phyloP scores from a whole-genome alignment of 2,113 vertebrate species.

The Anolis sagrei region DNA sequence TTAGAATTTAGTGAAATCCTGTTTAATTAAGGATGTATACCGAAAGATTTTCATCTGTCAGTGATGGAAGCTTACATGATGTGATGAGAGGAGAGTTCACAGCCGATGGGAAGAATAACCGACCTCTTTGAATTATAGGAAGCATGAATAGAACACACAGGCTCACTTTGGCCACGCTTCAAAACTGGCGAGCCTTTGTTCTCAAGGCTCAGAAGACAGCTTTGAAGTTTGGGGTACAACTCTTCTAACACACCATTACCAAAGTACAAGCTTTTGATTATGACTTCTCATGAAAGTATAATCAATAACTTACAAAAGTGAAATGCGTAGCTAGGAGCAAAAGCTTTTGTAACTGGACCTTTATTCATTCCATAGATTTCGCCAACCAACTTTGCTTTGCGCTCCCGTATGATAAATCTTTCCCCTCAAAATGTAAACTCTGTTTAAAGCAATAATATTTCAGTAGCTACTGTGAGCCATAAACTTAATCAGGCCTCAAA shows the following conservation, averaged over 20 bases:
- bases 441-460: constrained; percentile 68
- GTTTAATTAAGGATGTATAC: constrained; percentile 59
- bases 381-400: constrained; percentile 57
- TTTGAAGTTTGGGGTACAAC: constrained; percentile 88
- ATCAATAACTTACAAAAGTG: constrained; percentile 81
- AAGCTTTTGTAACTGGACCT: constrained; percentile 74
- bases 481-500: constrained; percentile 39
- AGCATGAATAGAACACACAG: constrained; percentile 79
- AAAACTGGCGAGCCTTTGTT: constrained; percentile 82
- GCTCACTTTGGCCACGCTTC: constrained; percentile 78
- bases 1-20: constrained; percentile 40
- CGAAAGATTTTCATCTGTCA: constrained; percentile 64
- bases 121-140: constrained; percentile 75
- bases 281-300: constrained; percentile 84
- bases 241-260: constrained; percentile 82
- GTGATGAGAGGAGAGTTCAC: constrained; percentile 74
- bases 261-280: constrained; percentile 85
- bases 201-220: constrained; percentile 78
- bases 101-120: constrained; percentile 71
- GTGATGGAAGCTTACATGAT: constrained; percentile 68
- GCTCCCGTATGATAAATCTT: constrained; percentile 58
- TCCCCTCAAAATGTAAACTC: constrained; percentile 60
- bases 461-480: constrained; percentile 63
- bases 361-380: constrained; percentile 79
- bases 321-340: constrained; percentile 80